Conservation (phyloP, 2,113 vertebrate species). For the Saccopteryx bilineata region DNA sequence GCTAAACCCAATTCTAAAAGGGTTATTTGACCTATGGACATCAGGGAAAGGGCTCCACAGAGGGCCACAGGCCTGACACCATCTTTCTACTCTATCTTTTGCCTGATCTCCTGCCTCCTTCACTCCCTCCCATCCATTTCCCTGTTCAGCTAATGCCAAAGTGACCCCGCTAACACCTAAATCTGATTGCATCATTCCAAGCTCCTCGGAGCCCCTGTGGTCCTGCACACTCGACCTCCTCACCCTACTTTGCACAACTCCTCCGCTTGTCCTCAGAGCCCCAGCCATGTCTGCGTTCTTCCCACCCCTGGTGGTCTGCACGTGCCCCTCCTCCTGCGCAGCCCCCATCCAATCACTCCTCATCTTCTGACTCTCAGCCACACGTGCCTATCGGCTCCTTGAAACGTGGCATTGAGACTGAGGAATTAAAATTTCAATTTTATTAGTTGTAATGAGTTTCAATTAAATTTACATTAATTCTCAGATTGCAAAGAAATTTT, state of each 20-base stretch:
- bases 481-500: constrained; percentile 11
- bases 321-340: background rate
- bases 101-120: background rate
- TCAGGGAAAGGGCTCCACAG: rapidly evolving
- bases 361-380: background rate
- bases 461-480: background rate
- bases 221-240: rapidly evolving
- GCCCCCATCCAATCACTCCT: background rate
- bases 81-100: background rate
- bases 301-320: background rate
- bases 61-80: background rate
- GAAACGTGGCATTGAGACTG: background rate
- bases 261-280: background rate
- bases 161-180: background rate
- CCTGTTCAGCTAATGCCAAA: background rate
- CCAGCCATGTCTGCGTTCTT: background rate
- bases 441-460: background rate
- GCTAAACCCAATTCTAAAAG: background rate
- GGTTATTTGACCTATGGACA: background rate
- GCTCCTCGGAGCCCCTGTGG: background rate
- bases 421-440: background rate
- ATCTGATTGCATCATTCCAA: background rate
- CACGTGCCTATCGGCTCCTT: background rate
- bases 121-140: background rate
- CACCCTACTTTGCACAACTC: background rate